Evolutionary conservation across 2,888 invertebrate species (phyloP).

Genomic region (Ischnus inquisitorius): DNA sequence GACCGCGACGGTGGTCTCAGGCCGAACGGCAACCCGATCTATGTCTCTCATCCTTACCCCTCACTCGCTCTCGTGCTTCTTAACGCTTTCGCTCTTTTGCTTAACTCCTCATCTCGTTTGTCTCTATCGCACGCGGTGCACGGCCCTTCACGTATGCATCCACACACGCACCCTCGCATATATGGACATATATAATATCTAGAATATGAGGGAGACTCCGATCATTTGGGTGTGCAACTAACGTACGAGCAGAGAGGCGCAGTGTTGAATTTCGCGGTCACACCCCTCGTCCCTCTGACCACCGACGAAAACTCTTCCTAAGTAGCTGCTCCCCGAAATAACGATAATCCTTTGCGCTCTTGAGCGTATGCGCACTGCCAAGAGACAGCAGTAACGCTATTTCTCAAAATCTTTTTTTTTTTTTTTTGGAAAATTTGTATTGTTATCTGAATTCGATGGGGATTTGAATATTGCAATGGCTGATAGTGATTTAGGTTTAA

Average conservation of each 20-base stretch:
- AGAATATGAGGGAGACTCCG: conserved; percentile 4
- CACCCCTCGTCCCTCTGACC: conserved; percentile 57
- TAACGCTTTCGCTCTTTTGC: conserved; percentile 3
- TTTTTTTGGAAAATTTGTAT: background rate
- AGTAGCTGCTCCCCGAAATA: conserved; percentile 75
- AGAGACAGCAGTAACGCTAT: background rate
- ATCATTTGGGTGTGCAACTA: conserved; percentile 49
- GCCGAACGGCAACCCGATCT: conserved; percentile 82
- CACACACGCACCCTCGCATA: background rate
- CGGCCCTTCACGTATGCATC: background rate
- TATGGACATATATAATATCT: background rate
- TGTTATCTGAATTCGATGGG: background rate
- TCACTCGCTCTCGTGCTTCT: conserved; percentile 29
- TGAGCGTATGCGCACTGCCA: conserved; percentile 27
- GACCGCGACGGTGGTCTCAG: conserved; percentile 83
- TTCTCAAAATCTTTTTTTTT: conserved; percentile 1
- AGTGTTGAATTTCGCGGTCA: conserved; percentile 83
- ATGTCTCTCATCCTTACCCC: conserved; percentile 79
- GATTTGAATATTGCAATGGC: too few species aligned
- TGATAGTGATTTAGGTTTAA: too few species aligned
- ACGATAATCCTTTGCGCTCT: conserved; percentile 78
- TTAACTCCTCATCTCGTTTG: conserved; percentile 10
- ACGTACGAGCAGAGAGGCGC: conserved; percentile 69
- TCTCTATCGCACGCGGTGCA: conserved; percentile 28
- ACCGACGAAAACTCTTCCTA: conserved; percentile 77